Base-by-base conservation (phyloP, 2,113 vertebrate species). In the Cyanoramphus novaezelandiae region DNA sequence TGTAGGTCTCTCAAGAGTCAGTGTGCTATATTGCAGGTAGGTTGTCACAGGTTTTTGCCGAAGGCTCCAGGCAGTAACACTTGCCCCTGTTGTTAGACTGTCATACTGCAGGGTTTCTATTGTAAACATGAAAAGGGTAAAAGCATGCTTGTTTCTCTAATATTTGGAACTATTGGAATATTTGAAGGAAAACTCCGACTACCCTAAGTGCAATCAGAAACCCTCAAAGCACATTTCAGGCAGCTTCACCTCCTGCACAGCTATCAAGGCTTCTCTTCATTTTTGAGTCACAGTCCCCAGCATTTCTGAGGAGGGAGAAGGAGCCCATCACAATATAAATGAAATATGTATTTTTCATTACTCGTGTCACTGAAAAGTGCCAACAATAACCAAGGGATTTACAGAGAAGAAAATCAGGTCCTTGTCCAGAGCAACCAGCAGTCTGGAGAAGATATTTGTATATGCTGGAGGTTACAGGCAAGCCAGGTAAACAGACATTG, bases 341-440 rank as follows among this genome's bases (percentile, higher is more conserved):
- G 18, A 84, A 81, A 37, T n/a, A 55, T 4, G 10, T 37, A 27
- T 13, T 83, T 82, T 94, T 86, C 49, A 21, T 65, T 92, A 60
- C 8, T 79, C 14, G 28, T 88, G 39, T 78, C 83, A 63, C 55
- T 78, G 19, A 16, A 31, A 92, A 81, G n/a, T 60, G 33, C 50
- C 69, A 93, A 59, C 49, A 82, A n/a, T 68, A 91, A 74, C 33
- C 1, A 3, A 93, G 18, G 20, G 27, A 59, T 88, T 93, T 92
- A 75, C 37, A 50, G 60, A 68, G n/a, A 80, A 89, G 35, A 89
- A 94, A 86, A 88, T 70, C 13, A 37, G 28, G 68, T 83, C 55
- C 29, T 74, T 86, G 23, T 67, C 37, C 60, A 59, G 60, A 77
- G 60, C 28, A 83, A 33, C 13, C 72, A 71, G 25, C 37, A 53